Conservation (phyloP, 2,797 vertebrate genomes). For the Podarcis lilfordi region DNA sequence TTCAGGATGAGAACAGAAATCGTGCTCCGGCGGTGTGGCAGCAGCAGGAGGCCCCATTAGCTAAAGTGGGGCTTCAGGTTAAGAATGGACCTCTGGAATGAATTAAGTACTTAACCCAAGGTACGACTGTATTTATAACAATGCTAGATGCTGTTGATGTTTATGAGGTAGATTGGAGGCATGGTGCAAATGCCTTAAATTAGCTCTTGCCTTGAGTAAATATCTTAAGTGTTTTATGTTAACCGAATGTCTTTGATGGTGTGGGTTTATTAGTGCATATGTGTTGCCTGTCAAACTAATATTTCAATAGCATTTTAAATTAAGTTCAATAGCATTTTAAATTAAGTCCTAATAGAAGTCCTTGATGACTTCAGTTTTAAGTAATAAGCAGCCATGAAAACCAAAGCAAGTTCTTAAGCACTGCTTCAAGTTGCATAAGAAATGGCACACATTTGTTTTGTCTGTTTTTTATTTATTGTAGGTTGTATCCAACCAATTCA, state of each 20-base stretch:
- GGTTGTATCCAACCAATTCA: too few species aligned
- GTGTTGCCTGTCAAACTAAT: background rate
- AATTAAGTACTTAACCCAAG: too few species aligned
- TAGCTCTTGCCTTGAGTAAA: background rate
- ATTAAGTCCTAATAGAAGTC: background rate
- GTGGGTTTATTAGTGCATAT: background rate
- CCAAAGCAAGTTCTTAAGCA: background rate
- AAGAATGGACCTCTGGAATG: too few species aligned
- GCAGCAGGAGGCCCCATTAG: too few species aligned
- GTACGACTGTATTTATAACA: background rate
- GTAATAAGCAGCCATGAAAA: background rate
- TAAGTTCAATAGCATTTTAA: background rate
- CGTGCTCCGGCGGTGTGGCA: accelerated
- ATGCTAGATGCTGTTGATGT: background rate
- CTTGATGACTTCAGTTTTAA: background rate
- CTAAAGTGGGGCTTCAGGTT: too few species aligned
- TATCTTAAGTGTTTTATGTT: background rate
- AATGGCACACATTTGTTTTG: background rate
- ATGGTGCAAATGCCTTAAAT: background rate
- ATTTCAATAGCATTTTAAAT: background rate
- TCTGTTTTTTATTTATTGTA: background rate
- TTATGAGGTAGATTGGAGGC: background rate
- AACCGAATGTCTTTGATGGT: background rate
- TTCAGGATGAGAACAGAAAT: too few species aligned
- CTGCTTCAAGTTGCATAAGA: background rate